Conservation (phyloP, 2,113 vertebrate genomes). For the Oryzias woworae region DNA sequence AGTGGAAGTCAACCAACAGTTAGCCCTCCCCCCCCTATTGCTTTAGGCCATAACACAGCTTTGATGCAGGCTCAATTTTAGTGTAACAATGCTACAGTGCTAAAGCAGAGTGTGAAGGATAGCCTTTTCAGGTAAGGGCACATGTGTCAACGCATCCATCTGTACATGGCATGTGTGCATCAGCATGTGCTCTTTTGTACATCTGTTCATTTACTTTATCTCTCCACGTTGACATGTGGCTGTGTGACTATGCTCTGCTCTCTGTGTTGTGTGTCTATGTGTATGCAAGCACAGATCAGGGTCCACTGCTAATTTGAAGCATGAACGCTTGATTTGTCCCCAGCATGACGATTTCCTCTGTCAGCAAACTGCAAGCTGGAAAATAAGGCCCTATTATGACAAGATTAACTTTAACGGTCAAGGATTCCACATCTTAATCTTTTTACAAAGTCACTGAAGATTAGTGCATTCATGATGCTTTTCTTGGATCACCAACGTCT, state of each 20-base stretch:
- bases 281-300: slow-evolving; percentile 30
- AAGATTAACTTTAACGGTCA: slow-evolving; percentile 73
- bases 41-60: too few relatives aligned
- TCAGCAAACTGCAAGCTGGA: slow-evolving; percentile 77
- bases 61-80: too few relatives aligned
- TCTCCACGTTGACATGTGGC: slow-evolving; percentile 17
- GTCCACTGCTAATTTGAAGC: slow-evolving; percentile 75
- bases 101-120: background rate
- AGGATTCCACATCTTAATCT: slow-evolving; percentile 68
- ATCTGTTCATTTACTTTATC: slow-evolving; percentile 43
- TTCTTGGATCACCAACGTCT: slow-evolving; percentile 10
- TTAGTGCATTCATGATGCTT: slow-evolving; percentile 52
- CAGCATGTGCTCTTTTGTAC: slow-evolving; percentile 53
- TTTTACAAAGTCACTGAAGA: slow-evolving; percentile 72
- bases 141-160: slow-evolving; percentile 30
- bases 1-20: too few relatives aligned
- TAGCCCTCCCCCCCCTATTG: too few relatives aligned
- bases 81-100: background rate
- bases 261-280: slow-evolving; percentile 13
- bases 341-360: slow-evolving; percentile 74
- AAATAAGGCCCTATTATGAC: slow-evolving; percentile 74
- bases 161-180: slow-evolving; percentile 43
- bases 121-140: slow-evolving; percentile 7
- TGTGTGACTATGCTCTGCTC: slow-evolving; percentile 22
- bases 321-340: slow-evolving; percentile 74